These are phyloP conservation scores for Microtus obscurus DNA, from an alignment of 2,797 vertebrate genomes.

Conservation along the genomic window DNA sequence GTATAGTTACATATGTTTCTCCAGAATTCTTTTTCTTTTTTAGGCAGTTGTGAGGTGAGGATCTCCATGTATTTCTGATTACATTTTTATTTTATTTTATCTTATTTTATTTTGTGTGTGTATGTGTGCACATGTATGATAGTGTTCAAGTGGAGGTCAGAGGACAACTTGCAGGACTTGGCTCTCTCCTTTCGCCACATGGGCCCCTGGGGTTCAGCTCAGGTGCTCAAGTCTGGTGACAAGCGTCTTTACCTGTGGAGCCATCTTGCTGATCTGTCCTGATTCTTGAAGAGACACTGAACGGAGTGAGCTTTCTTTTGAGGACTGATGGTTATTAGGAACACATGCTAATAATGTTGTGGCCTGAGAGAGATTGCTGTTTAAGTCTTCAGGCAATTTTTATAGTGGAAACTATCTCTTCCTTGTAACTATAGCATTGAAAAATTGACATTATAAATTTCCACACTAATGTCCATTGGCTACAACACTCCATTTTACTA, in stretches of 20 bases:
- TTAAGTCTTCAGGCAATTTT: constrained; percentile 80
- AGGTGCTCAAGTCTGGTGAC: neutral
- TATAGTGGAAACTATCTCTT: constrained; percentile 86
- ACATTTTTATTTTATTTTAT: neutral
- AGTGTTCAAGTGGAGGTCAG: too few species aligned
- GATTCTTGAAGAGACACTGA: neutral
- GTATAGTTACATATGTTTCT: constrained; percentile 10
- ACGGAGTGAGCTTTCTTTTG: neutral
- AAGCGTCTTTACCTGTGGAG: neutral
- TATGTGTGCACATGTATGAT: neutral
- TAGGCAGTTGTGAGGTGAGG: neutral
- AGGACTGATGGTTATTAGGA: neutral
- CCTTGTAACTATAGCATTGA: constrained; percentile 84
- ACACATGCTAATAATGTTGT: neutral
- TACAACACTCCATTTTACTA: constrained; percentile 82
- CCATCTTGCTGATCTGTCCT: neutral
- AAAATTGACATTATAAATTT: constrained; percentile 82
- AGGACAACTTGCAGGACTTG: neutral
- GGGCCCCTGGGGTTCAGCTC: neutral
- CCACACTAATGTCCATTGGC: constrained; percentile 78
- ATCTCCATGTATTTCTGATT: neutral
- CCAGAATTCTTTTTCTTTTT: neutral
- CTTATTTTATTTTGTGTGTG: neutral
- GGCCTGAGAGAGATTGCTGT: neutral
- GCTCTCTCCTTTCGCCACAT: neutral